phyloP scores from a whole-genome alignment of 2,888 invertebrate genomes.

The Rhagophthalmus giganteus region DNA sequence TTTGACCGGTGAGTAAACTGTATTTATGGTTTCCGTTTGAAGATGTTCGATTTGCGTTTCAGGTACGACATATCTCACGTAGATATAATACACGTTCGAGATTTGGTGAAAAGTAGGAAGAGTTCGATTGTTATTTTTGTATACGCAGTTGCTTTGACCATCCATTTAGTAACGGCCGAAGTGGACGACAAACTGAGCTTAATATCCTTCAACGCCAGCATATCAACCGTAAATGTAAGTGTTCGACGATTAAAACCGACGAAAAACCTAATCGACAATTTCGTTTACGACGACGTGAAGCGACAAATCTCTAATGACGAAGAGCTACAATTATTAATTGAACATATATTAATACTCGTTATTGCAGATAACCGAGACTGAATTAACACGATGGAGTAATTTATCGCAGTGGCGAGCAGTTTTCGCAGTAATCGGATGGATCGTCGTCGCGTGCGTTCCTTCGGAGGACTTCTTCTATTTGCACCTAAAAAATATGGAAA shows the following conservation, averaged over 20 bases:
- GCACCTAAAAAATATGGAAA: slow-evolving; percentile 55
- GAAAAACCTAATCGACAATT: too few species aligned
- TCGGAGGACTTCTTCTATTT: slow-evolving; percentile 60
- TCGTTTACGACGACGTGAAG: too few species aligned
- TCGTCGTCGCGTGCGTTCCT: slow-evolving; percentile 61
- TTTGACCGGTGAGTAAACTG: slow-evolving; percentile 63
- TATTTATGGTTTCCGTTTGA: slow-evolving; percentile 8
- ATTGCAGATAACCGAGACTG: slow-evolving; percentile 59
- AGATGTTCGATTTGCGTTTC: slow-evolving; percentile 34
- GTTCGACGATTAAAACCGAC: too few species aligned
- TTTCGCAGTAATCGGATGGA: slow-evolving; percentile 61
- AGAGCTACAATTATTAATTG: background rate
- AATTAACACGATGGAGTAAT: slow-evolving; percentile 64
- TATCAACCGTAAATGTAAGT: slow-evolving; percentile 36
- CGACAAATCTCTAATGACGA: too few species aligned
- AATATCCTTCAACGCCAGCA: slow-evolving; percentile 39
- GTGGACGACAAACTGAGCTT: slow-evolving; percentile 49
- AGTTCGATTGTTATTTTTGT: slow-evolving; percentile 46
- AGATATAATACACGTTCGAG: slow-evolving; percentile 40
- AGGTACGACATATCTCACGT: slow-evolving; percentile 52
- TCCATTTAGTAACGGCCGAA: slow-evolving; percentile 48
- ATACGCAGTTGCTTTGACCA: slow-evolving; percentile 46
- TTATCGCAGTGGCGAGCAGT: slow-evolving; percentile 65
- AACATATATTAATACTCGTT: slow-evolving; percentile 9
- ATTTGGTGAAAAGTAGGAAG: slow-evolving; percentile 45